Evolutionary conservation across 2,113 vertebrate species (phyloP).

Genomic region (Siniperca chuatsi): DNA sequence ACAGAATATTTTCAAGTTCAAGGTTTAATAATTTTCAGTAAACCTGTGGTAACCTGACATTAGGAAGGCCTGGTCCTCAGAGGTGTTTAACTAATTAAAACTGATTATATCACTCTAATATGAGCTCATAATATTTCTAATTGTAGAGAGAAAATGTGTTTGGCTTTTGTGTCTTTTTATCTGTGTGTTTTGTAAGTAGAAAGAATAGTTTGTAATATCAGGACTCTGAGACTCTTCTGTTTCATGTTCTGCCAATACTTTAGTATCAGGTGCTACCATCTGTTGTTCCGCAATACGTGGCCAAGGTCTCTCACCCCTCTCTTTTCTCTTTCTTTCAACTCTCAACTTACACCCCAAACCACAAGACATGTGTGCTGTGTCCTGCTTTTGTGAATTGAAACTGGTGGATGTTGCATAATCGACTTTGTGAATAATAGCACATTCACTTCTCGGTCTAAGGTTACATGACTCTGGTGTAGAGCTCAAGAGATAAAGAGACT

Average conservation of each 20-base stretch:
- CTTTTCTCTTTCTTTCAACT: too few relatives aligned
- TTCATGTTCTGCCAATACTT: neutral
- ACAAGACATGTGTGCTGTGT: neutral
- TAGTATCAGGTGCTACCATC: too few relatives aligned
- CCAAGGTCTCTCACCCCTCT: neutral
- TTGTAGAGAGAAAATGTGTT: neutral
- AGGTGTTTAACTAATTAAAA: conserved; percentile 4
- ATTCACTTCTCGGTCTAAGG: conserved; percentile 33
- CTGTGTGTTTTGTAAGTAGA: neutral
- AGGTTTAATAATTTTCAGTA: neutral
- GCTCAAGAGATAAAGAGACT: conserved; percentile 16
- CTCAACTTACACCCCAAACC: neutral
- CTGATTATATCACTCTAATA: neutral
- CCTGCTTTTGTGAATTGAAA: neutral
- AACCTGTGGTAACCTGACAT: neutral
- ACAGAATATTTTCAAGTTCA: neutral
- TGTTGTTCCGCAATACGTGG: neutral
- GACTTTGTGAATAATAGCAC: conserved; percentile 14
- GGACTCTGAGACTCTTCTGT: neutral
- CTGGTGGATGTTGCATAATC: conserved; percentile 52
- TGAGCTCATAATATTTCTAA: neutral
- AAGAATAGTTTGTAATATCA: neutral
- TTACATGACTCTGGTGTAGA: conserved; percentile 31
- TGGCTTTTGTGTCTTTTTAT: neutral
- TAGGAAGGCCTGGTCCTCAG: neutral